phyloP scores from a whole-genome alignment of 2,797 vertebrate genomes.

The Pangasius mekongensis region DNA sequence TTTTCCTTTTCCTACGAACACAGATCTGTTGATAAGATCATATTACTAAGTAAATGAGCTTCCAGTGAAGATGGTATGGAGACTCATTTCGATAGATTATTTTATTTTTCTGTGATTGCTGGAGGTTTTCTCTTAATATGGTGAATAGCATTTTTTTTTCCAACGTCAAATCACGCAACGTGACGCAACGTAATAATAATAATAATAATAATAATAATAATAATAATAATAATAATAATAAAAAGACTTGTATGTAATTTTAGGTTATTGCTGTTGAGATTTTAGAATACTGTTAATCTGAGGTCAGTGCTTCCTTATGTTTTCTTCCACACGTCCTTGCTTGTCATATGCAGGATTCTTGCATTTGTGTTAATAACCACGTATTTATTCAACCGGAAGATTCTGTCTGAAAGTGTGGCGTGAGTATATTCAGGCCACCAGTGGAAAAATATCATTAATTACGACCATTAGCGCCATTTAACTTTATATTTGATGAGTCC shows the following conservation, averaged over 20 bases:
- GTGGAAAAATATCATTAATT: conserved; percentile 5
- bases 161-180: background rate
- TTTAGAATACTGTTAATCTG: background rate
- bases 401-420: background rate
- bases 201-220: too few relatives aligned
- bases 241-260: background rate
- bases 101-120: too few relatives aligned
- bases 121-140: background rate
- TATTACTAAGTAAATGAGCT: background rate
- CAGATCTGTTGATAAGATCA: background rate
- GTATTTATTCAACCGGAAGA: background rate
- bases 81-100: background rate
- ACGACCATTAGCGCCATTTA: background rate
- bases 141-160: background rate
- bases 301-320: background rate
- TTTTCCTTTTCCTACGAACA: background rate
- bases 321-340: background rate
- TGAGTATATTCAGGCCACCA: background rate
- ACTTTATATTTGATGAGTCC: conserved; percentile 9
- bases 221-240: background rate
- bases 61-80: background rate
- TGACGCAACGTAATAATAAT: too few relatives aligned
- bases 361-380: background rate
- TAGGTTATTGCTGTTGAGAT: background rate
- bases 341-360: background rate